Percentiles rank a stretch among this genome's conserved stretches.
phyloP scores from a whole-genome alignment of 2,113 vertebrate species.

The Pipa parva region DNA sequence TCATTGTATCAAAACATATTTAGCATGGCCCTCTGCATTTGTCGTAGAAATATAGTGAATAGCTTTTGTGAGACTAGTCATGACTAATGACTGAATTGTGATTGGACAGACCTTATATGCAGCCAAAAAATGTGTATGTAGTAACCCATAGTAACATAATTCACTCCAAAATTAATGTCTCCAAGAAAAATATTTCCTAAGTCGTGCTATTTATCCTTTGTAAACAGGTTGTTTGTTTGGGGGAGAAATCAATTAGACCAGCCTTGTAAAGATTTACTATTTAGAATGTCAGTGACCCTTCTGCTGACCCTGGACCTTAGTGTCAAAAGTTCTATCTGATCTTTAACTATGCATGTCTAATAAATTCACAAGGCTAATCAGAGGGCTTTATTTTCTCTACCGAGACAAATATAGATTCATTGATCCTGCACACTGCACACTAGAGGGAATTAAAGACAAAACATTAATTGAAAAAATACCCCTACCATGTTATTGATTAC shows the following conservation, averaged over 20 bases:
- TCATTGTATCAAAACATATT: too few species aligned
- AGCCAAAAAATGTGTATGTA: too few species aligned
- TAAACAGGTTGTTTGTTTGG: slow-evolving; percentile 51
- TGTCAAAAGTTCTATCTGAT: slow-evolving; percentile 68
- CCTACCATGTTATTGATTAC: slow-evolving; percentile 52
- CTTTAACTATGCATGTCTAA: slow-evolving; percentile 69
- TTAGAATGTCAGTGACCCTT: slow-evolving; percentile 60
- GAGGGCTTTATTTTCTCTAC: slow-evolving; percentile 60
- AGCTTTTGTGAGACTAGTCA: too few species aligned
- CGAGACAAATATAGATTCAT: slow-evolving; percentile 73
- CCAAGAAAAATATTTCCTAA: not conserved
- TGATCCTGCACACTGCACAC: slow-evolving; percentile 70
- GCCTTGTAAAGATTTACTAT: slow-evolving; percentile 58
- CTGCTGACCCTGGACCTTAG: slow-evolving; percentile 68
- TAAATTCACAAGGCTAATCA: slow-evolving; percentile 62
- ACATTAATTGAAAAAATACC: slow-evolving; percentile 65
- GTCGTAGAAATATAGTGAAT: too few species aligned
- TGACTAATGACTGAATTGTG: too few species aligned
- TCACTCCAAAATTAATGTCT: not conserved
- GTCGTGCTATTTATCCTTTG: slow-evolving; percentile 38
- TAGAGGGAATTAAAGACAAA: slow-evolving; percentile 56
- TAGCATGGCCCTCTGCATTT: too few species aligned
- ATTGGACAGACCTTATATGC: too few species aligned
- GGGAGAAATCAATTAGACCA: slow-evolving; percentile 50
- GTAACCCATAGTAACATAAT: too few species aligned